Percentiles rank a stretch among this genome's conserved stretches.
Conservation (phyloP, 2,888 invertebrate genomes). For the Drosophila imparisetae region DNA sequence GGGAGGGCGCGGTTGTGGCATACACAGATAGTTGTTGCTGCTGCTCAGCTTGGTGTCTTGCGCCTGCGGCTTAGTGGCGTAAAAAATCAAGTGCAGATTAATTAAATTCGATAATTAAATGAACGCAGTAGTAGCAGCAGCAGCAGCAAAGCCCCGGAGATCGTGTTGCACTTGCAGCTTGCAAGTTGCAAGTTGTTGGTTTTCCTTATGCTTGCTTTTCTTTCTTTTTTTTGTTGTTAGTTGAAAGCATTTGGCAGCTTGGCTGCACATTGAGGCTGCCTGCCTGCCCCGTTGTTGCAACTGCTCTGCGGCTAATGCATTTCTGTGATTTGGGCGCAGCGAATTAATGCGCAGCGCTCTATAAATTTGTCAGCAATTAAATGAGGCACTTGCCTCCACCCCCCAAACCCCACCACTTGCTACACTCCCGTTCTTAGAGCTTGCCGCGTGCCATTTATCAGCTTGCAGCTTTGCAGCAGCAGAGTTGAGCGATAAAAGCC, state of each 20-base stretch:
- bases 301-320: slow-evolving; percentile 66
- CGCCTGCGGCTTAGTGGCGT: slow-evolving; percentile 63
- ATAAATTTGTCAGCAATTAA: slow-evolving; percentile 83
- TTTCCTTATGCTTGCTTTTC: not conserved
- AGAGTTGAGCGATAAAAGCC: slow-evolving; percentile 49
- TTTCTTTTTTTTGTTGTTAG: slow-evolving; percentile 10
- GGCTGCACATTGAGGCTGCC: slow-evolving; percentile 71
- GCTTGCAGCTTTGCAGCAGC: slow-evolving; percentile 1
- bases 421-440: not conserved
- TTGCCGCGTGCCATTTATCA: slow-evolving; percentile 58
- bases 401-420: not conserved
- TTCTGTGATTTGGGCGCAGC: slow-evolving; percentile 82
- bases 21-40: slow-evolving; percentile 8
- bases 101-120: slow-evolving; percentile 82
- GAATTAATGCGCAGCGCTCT: slow-evolving; percentile 82
- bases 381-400: slow-evolving; percentile 55
- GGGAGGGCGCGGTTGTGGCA: slow-evolving; percentile 10
- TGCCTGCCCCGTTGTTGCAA: slow-evolving; percentile 39
- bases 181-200: slow-evolving; percentile 37
- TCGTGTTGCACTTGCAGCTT: slow-evolving; percentile 61
- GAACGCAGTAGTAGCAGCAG: slow-evolving; percentile 66
- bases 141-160: slow-evolving; percentile 49
- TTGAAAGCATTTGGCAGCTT: slow-evolving; percentile 68
- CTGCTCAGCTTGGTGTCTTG: slow-evolving; percentile 52
- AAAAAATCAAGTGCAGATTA: slow-evolving; percentile 80